phyloP scores from a whole-genome alignment of 2,797 vertebrate species.

The Mastacembelus armatus region DNA sequence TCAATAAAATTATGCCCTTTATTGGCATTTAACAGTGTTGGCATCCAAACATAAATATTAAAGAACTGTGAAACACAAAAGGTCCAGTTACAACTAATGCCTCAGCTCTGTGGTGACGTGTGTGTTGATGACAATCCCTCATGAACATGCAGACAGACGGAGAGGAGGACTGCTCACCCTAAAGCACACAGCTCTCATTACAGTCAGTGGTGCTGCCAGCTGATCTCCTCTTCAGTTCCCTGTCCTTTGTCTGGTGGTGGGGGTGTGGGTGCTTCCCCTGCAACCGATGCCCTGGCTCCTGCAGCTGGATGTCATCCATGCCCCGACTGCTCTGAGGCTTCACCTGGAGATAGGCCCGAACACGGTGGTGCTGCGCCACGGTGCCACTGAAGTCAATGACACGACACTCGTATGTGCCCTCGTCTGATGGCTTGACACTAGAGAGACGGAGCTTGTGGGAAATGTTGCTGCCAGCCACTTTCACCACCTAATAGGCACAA shows the following conservation, averaged over 20 bases:
- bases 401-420: constrained; percentile 94
- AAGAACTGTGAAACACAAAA: constrained; percentile 39
- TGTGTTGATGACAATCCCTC: constrained; percentile 46
- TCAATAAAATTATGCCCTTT: constrained; percentile 35
- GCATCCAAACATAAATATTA: constrained; percentile 48
- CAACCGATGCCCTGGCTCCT: constrained; percentile 33
- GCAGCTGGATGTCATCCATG: constrained; percentile 63
- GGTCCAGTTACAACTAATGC: constrained; percentile 17
- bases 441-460: constrained; percentile 97
- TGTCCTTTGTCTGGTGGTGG: constrained; percentile 81
- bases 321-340: constrained; percentile 76
- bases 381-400: constrained; percentile 94
- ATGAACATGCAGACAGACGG: constrained; percentile 67
- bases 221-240: constrained; percentile 86
- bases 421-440: constrained; percentile 90
- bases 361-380: constrained; percentile 89
- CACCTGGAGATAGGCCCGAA: constrained; percentile 92
- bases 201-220: constrained; percentile 72
- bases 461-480: constrained; percentile 97
- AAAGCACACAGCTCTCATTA: constrained; percentile 84
- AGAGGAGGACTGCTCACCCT: constrained; percentile 55
- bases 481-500: constrained; percentile 88
- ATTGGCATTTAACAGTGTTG: constrained; percentile 41
- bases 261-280: constrained; percentile 28
- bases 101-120: constrained; percentile 26